Evolutionary conservation across 2,888 invertebrate genomes (phyloP).

Genomic region (Sinotaia quadrata): DNA sequence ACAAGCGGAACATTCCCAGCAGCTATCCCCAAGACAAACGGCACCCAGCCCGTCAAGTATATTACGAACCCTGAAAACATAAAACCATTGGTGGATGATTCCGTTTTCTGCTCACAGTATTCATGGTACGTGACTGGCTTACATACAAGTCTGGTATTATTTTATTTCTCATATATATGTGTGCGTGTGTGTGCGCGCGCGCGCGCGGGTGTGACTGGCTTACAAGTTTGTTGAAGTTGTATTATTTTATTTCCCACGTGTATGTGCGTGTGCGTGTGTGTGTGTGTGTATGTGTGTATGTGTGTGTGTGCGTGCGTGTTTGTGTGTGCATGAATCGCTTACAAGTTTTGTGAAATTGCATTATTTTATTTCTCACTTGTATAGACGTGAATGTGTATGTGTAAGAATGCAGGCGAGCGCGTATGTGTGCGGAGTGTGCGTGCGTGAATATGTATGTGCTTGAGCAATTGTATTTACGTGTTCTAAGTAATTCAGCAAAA

Average conservation of each 20-base stretch:
- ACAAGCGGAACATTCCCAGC: not conserved
- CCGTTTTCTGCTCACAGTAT: not conserved
- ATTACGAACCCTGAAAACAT: not conserved
- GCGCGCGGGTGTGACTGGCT: not conserved
- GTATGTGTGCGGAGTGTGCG: conserved; percentile 1
- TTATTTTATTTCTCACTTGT: too few relatives aligned
- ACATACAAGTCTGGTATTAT: not conserved
- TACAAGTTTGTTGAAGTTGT: too few relatives aligned
- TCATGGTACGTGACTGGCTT: not conserved
- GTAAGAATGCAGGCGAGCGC: not conserved
- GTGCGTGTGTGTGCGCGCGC: not conserved
- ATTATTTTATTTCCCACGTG: not conserved
- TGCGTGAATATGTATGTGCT: conserved; percentile 2
- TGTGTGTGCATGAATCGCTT: not conserved
- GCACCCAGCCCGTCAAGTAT: not conserved
- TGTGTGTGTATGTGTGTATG: not conserved
- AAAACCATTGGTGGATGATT: not conserved
- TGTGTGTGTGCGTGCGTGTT: not conserved
- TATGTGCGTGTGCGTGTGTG: not conserved
- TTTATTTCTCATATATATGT: not conserved
- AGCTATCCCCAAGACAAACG: not conserved
- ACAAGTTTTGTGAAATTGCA: too few relatives aligned
- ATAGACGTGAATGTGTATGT: too few relatives aligned
- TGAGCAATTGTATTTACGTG: too few relatives aligned
- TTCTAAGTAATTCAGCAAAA: not conserved